Evolutionary conservation across 2,797 vertebrate genomes (phyloP).

Genomic region (Rhyacichthys aspro): DNA sequence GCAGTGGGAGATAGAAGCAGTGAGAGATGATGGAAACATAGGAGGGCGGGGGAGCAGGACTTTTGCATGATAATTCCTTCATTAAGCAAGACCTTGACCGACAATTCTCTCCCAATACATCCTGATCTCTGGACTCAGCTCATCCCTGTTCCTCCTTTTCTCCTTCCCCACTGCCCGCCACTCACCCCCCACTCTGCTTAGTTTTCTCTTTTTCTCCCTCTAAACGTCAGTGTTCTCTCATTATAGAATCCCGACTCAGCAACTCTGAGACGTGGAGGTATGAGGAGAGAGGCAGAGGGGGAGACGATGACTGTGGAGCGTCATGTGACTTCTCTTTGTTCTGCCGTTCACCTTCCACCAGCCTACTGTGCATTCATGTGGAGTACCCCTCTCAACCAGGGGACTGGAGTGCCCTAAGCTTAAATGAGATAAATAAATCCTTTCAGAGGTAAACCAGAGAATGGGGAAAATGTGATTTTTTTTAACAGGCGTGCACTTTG

Average conservation of each 20-base stretch:
- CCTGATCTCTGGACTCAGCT: conserved; percentile 65
- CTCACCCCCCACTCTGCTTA: conserved; percentile 55
- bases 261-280: conserved; percentile 47
- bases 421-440: conserved; percentile 60
- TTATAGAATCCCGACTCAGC: conserved; percentile 77
- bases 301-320: conserved; percentile 38
- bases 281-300: conserved; percentile 8
- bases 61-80: conserved; percentile 75
- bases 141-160: conserved; percentile 36
- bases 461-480: conserved; percentile 24
- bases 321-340: conserved; percentile 49
- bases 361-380: conserved; percentile 28
- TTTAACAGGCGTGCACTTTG: conserved; percentile 42
- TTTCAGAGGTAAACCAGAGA: conserved; percentile 45
- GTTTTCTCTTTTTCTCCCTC: conserved; percentile 65
- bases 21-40: conserved; percentile 2
- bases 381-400: conserved; percentile 28
- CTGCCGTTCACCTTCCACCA: conserved; percentile 41
- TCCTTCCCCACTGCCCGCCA: conserved; percentile 14
- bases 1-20: conserved; percentile 32
- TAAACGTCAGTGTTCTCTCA: conserved; percentile 70
- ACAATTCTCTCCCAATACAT: conserved; percentile 58
- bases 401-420: conserved; percentile 40
- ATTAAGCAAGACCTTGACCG: conserved; percentile 77
- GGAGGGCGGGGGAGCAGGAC: conserved; percentile 37